phyloP scores from a whole-genome alignment of 2,888 invertebrate species.

The Phasia obesa region DNA sequence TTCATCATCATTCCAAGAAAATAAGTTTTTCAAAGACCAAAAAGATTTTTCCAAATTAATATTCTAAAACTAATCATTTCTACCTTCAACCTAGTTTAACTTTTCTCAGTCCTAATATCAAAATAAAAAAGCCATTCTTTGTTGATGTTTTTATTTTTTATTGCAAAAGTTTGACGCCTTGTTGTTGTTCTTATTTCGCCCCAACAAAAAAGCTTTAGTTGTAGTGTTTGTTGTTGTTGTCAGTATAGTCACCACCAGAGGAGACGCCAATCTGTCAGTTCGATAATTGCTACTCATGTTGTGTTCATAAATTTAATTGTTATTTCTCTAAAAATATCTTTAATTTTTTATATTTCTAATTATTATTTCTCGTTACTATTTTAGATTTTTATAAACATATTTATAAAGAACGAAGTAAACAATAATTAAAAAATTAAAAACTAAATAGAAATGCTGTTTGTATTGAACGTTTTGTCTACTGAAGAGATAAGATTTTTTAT shows the following conservation, averaged over 20 bases:
- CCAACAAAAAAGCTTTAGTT: no score
- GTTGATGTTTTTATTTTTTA: no score
- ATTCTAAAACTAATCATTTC: no score
- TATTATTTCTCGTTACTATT: not conserved
- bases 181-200: not conserved
- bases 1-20: no score
- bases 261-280: conserved; percentile 49
- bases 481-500: no score
- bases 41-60: no score
- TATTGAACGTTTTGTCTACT: no score
- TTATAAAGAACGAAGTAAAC: no score
- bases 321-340: not conserved
- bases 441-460: no score
- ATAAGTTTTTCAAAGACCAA: no score
- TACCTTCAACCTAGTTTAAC: not conserved
- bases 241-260: conserved; percentile 10
- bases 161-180: not conserved
- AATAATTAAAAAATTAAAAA: not conserved
- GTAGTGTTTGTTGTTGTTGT: not conserved
- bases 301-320: conserved; percentile 20
- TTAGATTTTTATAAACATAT: not conserved
- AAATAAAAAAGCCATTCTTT: no score
- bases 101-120: not conserved
- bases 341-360: not conserved
- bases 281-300: conserved; percentile 47